Evolutionary conservation across 64 coral and sea anemone species (phyloP), one percentile per base, ranked within the genome.

Genomic region (Pocillopora verrucosa): DNA sequence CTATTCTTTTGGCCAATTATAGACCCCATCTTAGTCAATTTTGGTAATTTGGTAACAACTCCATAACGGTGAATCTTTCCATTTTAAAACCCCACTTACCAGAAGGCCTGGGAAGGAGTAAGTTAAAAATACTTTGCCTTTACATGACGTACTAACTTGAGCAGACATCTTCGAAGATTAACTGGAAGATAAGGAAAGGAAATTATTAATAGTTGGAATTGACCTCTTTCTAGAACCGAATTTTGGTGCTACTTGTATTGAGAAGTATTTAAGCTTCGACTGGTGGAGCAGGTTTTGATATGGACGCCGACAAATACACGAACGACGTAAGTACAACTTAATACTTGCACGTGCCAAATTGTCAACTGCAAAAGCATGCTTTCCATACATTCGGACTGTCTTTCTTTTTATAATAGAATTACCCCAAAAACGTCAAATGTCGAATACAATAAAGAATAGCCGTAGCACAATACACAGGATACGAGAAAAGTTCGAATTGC

Each of bases 281-380:
- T 57, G 82, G 82, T 25, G 82, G 16, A 56, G 25, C 65, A 16
- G 82, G 38, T 14, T 25, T 85, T n/a, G 82, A 85, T 24, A 85
- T 65, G 41, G 64, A 85, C 65, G 19, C 82, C 24, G 61, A 10
- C 20, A 85, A 72, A 1, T 85, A 85, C 19, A 65, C n/a, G 45
- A 85, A 85, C 65, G 65, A 85, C 20, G 82, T 85, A 19, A 85
- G 82, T 85, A 70, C 0, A 57, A 45, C 41, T 2, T 3, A 15
- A 9, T 17, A 57, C 17, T 45, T 56, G 9, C 59, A 16, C 20
- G 25, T 69, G 16, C 4, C 22, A 9, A 24, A 16, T 5, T 22
- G 19, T 69, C 5, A 45, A n/a, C 35, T 51, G 41, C 3, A 51
- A 51, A 51, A 51, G 41, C 41, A 51, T 51, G 41, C 36, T 65